Base-by-base conservation (phyloP, 1,140 invertebrate genomes). In the Meloidogyne hapla region DNA sequence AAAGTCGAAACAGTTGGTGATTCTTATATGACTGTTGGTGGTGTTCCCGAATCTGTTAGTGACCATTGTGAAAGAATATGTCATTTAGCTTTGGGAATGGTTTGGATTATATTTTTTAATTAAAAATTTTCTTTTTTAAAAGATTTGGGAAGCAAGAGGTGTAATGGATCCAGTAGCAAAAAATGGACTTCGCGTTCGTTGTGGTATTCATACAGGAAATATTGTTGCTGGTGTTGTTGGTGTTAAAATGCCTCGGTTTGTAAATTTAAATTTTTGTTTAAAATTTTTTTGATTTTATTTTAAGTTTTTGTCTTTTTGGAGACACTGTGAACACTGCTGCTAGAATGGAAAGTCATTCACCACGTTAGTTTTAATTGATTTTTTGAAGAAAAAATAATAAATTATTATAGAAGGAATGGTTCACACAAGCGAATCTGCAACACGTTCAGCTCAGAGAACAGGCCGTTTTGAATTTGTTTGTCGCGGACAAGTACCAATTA, bases 1-100 rank as follows among this genome's bases (percentile, higher is more conserved):
- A 87, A 98, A 95, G 95, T 99, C 56, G 96, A 99, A 90, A 99
- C 96, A n/a, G 93, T 98, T 25, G 95, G 95, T 81, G 96, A 98
- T 89, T 98, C 97, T 88, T 99, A 98, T 88, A 98, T 99, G 95
- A 94, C 95, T 1, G 94, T 98, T 6, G 96, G 94, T 81, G 96
- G 96, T 23, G 89, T 98, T 66, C 96, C 96, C 0, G 95, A 98
- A 85, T 92, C 92, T 18, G 94, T 94, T 88, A 91, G 91, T 76
- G 92, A 92, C 66, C 96, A 99, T 87, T 94, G 95, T 25, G 91
- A 92, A 82, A 95, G 94, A 86, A 96, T 99, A 82, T 94, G 93
- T 0, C 91, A 92, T 67, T 89, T 98, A 18, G 82, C 81, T 10
- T 62, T 85, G 21, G 82, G 84, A 45, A 87, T 86, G 83, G 45